These are phyloP conservation scores for Nasonia oneida DNA, from an alignment of 2,888 invertebrate species.

Conservation along the genomic window DNA sequence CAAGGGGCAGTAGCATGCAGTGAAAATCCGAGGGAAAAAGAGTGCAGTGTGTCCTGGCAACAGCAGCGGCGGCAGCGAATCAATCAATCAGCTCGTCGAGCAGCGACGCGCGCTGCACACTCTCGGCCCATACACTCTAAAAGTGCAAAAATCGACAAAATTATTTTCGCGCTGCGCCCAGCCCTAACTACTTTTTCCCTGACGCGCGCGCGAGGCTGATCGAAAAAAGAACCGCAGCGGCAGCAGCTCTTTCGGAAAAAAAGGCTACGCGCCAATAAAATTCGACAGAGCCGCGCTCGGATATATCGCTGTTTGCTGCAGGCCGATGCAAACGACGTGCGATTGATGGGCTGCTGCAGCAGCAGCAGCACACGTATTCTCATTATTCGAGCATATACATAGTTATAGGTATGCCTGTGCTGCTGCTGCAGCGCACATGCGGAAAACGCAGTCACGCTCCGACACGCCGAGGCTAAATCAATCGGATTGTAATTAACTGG, in stretches of 20 bases:
- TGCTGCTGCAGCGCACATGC: not conserved
- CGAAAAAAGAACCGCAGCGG: constrained; percentile 11
- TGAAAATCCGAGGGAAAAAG: not conserved
- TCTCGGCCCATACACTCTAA: not conserved
- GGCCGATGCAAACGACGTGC: constrained; percentile 53
- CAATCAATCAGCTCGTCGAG: constrained; percentile 36
- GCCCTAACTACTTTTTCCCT: not conserved
- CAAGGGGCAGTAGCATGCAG: not conserved
- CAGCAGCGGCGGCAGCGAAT: not conserved
- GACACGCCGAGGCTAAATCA: constrained; percentile 68
- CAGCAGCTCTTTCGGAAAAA: not conserved
- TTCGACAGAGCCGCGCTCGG: not conserved
- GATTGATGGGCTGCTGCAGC: constrained; percentile 40
- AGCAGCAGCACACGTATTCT: constrained; percentile 39
- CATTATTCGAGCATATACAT: constrained; percentile 51
- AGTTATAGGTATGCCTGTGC: constrained; percentile 26
- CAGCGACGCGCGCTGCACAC: not conserved
- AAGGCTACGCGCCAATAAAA: constrained; percentile 34
- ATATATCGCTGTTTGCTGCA: constrained; percentile 26
- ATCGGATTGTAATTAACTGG: constrained; percentile 74
- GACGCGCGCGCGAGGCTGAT: constrained; percentile 15
- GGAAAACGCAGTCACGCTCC: constrained; percentile 4
- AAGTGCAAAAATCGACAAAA: constrained; percentile 49
- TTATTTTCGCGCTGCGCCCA: constrained; percentile 35
- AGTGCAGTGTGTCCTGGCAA: not conserved